A percentile compares a stretch with the other conserved stretches of the same genome.
These are phyloP conservation scores for Todiramphus chloris DNA, from an alignment of 2,113 vertebrate species.

Conservation along the genomic window DNA sequence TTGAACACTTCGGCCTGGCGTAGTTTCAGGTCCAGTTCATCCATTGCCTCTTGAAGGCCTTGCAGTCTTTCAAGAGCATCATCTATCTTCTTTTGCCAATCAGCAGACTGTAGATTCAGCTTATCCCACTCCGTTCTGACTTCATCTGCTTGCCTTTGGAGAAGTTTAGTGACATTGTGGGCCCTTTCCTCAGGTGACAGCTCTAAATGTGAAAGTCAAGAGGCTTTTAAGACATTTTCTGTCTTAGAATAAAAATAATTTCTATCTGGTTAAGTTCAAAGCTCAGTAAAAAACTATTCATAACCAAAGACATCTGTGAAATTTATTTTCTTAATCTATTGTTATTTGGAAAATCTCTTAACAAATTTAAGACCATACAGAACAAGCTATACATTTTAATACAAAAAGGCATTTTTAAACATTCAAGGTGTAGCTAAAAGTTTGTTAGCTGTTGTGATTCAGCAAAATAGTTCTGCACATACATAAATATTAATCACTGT, in stretches of 20 bases:
- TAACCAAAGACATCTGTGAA: not conserved
- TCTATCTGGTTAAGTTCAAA: not conserved
- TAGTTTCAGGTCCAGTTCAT: conserved; percentile 89
- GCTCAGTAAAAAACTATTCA: not conserved
- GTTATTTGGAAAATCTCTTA: not conserved
- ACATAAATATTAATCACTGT: not conserved
- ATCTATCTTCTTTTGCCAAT: conserved; percentile 92
- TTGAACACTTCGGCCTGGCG: conserved; percentile 90
- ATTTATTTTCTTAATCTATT: not conserved
- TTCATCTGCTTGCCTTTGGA: conserved; percentile 89
- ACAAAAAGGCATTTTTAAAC: not conserved
- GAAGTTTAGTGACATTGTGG: conserved; percentile 85
- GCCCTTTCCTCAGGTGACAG: conserved; percentile 87
- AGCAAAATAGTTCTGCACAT: not conserved
- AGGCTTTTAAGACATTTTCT: conserved; percentile 37
- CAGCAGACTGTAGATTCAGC: conserved; percentile 78
- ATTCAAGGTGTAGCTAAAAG: not conserved
- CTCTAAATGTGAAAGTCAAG: conserved; percentile 73
- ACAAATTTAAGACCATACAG: not conserved
- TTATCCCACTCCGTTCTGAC: conserved; percentile 85
- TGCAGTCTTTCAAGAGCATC: conserved; percentile 85
- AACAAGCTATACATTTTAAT: not conserved
- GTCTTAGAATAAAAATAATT: not conserved
- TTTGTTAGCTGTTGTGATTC: not conserved
- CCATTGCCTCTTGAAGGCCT: conserved; percentile 87